Evolutionary conservation across 2,113 vertebrate species (phyloP).

Genomic region (Raphicerus campestris): DNA sequence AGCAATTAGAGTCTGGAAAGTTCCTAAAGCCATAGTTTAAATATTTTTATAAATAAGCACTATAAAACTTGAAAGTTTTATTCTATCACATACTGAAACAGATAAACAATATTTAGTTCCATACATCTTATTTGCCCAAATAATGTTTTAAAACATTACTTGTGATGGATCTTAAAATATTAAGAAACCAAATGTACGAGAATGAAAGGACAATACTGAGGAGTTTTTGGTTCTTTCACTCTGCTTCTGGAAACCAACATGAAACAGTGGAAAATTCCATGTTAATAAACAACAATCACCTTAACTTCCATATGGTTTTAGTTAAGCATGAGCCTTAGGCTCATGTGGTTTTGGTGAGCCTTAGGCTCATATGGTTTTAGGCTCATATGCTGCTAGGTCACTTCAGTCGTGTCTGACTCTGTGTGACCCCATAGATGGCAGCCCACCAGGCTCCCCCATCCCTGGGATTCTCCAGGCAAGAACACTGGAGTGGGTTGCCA

Average conservation of each 20-base stretch:
- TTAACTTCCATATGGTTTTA: not conserved
- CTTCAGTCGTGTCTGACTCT: too few relatives aligned
- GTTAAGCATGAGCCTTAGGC: not conserved
- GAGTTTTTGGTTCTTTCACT: not conserved
- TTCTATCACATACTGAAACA: not conserved
- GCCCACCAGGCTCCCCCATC: too few relatives aligned
- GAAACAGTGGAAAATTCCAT: not conserved
- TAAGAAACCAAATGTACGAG: not conserved
- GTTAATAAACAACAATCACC: not conserved
- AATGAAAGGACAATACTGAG: not conserved
- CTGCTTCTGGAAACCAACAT: not conserved
- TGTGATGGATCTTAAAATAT: not conserved
- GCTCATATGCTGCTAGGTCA: not conserved
- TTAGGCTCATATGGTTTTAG: not conserved
- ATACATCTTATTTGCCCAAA: not conserved
- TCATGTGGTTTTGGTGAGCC: not conserved
- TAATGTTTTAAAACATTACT: constrained; percentile 11
- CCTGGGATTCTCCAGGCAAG: too few relatives aligned
- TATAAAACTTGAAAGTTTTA: not conserved
- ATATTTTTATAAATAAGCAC: not conserved
- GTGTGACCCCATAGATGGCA: too few relatives aligned
- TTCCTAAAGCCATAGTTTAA: not conserved
- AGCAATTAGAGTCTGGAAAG: not conserved
- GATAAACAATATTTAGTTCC: not conserved
- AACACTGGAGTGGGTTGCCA: too few relatives aligned